Percentiles rank a stretch among this genome's conserved stretches.
phyloP scores from a whole-genome alignment of 2,888 invertebrate genomes.

The Orgyia antiqua region DNA sequence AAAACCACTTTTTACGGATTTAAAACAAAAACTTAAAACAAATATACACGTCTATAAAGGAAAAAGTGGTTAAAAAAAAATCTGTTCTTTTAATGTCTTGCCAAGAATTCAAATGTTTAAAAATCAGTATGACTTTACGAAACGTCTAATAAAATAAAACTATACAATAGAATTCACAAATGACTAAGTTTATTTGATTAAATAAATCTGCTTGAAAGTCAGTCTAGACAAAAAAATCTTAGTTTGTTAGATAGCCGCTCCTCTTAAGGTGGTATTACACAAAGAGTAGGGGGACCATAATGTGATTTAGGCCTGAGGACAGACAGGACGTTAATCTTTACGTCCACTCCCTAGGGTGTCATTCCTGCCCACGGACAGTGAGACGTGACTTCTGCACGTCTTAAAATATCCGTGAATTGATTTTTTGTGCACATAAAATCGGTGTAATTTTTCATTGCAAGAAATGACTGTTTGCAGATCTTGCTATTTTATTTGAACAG shows the following conservation, averaged over 20 bases:
- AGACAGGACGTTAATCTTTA: conserved; percentile 67
- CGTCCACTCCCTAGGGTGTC: conserved; percentile 54
- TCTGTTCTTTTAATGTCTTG: too few species aligned
- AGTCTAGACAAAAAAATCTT: conserved; percentile 35
- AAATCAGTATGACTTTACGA: too few species aligned
- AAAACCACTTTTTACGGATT: too few species aligned
- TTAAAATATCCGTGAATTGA: conserved; percentile 40
- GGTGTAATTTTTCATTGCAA: background rate
- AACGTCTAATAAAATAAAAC: too few species aligned
- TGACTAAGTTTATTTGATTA: too few species aligned
- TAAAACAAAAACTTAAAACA: too few species aligned
- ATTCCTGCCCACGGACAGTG: conserved; percentile 39
- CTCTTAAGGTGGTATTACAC: conserved; percentile 55
- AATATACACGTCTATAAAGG: too few species aligned
- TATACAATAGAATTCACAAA: too few species aligned
- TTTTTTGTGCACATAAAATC: conserved; percentile 20
- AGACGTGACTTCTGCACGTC: conserved; percentile 59
- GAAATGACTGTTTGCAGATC: background rate
- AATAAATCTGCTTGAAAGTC: too few species aligned
- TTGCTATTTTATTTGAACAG: too few species aligned
- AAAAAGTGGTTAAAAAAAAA: too few species aligned
- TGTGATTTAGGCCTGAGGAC: conserved; percentile 69
- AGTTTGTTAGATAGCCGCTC: conserved; percentile 39
- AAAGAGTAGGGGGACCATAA: conserved; percentile 53
- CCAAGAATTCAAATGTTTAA: too few species aligned